Evolutionary conservation across 2,888 invertebrate species (phyloP).

Genomic region (Hipparchia semele): DNA sequence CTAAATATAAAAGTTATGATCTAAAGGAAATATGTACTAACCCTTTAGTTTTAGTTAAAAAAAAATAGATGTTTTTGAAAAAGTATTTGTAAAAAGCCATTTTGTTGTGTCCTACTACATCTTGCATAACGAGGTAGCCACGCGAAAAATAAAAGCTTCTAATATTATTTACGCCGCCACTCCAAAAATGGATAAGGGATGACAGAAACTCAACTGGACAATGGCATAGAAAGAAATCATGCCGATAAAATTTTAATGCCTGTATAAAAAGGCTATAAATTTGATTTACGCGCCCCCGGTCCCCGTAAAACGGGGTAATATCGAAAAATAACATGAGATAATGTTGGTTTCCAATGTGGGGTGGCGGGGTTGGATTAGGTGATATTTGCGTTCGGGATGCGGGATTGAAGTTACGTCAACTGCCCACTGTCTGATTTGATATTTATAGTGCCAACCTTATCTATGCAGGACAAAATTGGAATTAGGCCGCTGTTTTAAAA

Average conservation of each 20-base stretch:
- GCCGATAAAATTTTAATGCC: slow-evolving; percentile 81
- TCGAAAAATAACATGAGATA: slow-evolving; percentile 80
- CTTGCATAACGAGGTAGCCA: neutral
- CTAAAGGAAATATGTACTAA: no score
- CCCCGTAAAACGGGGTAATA: slow-evolving; percentile 78
- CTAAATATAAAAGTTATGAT: no score
- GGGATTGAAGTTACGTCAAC: slow-evolving; percentile 34
- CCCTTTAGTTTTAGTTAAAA: no score
- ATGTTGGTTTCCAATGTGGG: slow-evolving; percentile 74
- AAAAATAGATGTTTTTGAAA: no score
- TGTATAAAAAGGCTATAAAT: slow-evolving; percentile 82
- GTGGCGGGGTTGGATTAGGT: slow-evolving; percentile 68
- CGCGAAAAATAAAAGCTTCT: slow-evolving; percentile 26
- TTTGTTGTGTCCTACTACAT: neutral
- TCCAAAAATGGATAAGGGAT: slow-evolving; percentile 49
- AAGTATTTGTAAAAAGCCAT: neutral
- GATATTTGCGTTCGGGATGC: slow-evolving; percentile 42
- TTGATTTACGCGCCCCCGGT: slow-evolving; percentile 77
- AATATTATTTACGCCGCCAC: slow-evolving; percentile 33
- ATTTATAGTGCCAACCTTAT: neutral
- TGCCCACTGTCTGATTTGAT: slow-evolving; percentile 24
- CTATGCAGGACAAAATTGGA: no score
- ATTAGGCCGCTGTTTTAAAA: no score
- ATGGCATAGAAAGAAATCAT: slow-evolving; percentile 74
- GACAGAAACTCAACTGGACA: slow-evolving; percentile 69